Conservation (phyloP, 2,888 invertebrate genomes). For the Lepeophtheirus nordmannii region DNA sequence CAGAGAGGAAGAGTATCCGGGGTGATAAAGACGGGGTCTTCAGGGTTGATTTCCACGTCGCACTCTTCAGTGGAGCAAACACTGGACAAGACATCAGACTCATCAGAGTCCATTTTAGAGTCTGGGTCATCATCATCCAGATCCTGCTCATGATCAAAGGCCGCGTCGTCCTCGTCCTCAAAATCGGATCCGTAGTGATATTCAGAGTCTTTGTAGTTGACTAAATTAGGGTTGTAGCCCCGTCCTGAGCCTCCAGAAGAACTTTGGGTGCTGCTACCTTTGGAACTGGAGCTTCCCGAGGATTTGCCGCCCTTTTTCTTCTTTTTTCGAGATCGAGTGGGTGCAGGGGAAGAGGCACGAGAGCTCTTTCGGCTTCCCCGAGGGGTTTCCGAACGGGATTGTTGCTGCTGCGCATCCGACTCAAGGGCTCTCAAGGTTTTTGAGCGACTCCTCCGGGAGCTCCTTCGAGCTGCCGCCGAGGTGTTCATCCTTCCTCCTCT, state of each 20-base stretch:
- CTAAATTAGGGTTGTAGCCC: constrained; percentile 55
- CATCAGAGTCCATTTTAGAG: constrained; percentile 25
- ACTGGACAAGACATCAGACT: constrained; percentile 42
- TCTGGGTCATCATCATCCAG: constrained; percentile 25
- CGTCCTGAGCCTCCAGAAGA: constrained; percentile 32
- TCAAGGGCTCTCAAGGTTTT: background rate
- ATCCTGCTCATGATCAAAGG: constrained; percentile 45
- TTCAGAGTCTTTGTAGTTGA: constrained; percentile 65
- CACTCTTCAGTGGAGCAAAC: constrained; percentile 37
- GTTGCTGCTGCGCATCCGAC: background rate
- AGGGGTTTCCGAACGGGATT: background rate
- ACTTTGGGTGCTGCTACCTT: background rate
- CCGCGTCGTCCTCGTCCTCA: constrained; percentile 51
- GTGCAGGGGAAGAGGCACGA: background rate
- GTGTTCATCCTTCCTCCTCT: no score
- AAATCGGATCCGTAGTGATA: constrained; percentile 87
- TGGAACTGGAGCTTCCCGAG: background rate
- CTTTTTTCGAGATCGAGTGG: background rate
- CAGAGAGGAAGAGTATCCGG: constrained; percentile 70
- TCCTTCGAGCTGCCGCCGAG: background rate
- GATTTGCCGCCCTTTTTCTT: background rate
- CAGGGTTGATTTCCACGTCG: constrained; percentile 46
- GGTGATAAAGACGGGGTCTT: constrained; percentile 38
- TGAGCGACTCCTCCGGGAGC: background rate
- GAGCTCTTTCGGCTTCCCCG: background rate